Percentiles rank a stretch among this genome's conserved stretches.
Conservation (phyloP, 1,140 invertebrate species). For the Globodera ellingtonae region DNA sequence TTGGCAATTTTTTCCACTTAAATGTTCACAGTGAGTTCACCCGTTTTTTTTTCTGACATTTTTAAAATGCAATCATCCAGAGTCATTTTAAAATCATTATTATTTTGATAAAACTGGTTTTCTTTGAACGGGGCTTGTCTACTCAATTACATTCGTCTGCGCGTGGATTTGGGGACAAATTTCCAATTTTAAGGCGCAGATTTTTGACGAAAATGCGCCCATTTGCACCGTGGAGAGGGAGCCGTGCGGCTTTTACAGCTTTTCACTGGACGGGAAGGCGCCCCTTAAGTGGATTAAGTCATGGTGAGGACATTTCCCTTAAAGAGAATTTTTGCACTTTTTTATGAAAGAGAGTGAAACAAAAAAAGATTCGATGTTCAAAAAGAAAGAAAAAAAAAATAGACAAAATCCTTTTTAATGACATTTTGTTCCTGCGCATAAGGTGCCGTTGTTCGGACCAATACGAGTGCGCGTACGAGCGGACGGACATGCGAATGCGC, state of each 20-base stretch:
- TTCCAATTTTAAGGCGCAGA: conserved; percentile 32
- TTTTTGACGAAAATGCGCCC: conserved; percentile 47
- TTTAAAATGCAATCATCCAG: too few species aligned
- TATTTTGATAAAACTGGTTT: too few species aligned
- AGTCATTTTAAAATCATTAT: too few species aligned
- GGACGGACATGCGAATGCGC: conserved; percentile 54
- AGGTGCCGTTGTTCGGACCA: conserved; percentile 45
- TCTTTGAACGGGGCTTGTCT: too few species aligned
- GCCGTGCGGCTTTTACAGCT: conserved; percentile 53
- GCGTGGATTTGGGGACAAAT: neutral
- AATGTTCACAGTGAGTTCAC: too few species aligned
- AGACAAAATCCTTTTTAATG: neutral
- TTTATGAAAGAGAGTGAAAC: conserved; percentile 24
- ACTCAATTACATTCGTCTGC: too few species aligned
- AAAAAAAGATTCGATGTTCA: neutral
- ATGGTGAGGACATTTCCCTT: conserved; percentile 41
- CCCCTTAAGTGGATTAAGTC: conserved; percentile 56
- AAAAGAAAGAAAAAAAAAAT: neutral
- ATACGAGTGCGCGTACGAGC: conserved; percentile 49
- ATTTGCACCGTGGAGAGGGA: conserved; percentile 40
- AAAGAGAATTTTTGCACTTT: conserved; percentile 38
- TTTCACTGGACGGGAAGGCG: conserved; percentile 40
- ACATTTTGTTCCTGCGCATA: conserved; percentile 14
- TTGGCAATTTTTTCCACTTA: too few species aligned
- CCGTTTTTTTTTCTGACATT: too few species aligned